phyloP scores from a whole-genome alignment of 2,113 vertebrate genomes.

The Macaca mulatta region DNA sequence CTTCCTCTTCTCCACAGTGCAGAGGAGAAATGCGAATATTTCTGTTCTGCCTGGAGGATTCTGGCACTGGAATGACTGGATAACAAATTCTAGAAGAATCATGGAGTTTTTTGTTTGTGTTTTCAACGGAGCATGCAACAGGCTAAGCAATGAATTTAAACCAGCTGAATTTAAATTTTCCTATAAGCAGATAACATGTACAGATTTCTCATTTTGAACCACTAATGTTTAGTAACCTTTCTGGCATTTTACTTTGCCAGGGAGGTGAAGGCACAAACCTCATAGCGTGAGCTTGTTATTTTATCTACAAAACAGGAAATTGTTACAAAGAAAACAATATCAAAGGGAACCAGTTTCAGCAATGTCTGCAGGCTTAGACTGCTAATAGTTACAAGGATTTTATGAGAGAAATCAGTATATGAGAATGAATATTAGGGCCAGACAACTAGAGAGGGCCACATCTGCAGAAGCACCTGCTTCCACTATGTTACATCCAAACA shows the following conservation, averaged over 20 bases:
- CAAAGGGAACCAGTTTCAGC: background rate
- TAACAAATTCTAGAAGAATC: background rate
- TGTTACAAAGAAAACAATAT: background rate
- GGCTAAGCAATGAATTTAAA: background rate
- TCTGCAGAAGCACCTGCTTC: background rate
- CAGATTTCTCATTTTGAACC: background rate
- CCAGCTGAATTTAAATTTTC: background rate
- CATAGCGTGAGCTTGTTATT: accelerated
- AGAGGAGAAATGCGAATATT: background rate
- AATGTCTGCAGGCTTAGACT: background rate
- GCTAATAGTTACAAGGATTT: background rate
- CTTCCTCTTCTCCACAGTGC: background rate
- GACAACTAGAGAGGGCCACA: background rate
- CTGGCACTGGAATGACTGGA: background rate
- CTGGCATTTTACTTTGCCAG: accelerated
- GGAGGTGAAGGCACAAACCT: background rate
- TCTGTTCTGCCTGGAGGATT: background rate
- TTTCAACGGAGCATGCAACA: background rate
- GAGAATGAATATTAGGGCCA: background rate
- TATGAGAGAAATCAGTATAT: background rate
- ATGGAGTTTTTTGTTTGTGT: background rate
- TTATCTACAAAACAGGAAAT: background rate
- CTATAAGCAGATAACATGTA: constrained; percentile 31
- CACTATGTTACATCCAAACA: background rate
- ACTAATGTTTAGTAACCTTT: background rate